Conservation (phyloP, 2,888 invertebrate genomes). For the Hypena proboscidalis region DNA sequence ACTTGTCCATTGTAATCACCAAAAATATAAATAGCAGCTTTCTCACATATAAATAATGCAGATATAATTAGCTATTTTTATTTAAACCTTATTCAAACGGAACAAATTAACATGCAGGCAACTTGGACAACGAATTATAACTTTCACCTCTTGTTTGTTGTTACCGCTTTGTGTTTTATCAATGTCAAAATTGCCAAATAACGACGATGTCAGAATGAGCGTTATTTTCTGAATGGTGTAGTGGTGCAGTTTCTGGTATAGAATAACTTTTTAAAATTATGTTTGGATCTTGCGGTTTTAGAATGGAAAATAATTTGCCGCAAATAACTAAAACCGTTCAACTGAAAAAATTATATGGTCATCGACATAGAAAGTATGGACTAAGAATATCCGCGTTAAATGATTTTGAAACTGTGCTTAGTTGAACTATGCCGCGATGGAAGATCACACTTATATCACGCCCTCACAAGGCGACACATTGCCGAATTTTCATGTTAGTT, state of each 20-base stretch:
- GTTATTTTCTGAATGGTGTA: conserved; percentile 1
- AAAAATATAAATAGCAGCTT: conserved; percentile 3
- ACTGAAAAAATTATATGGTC: too few species aligned
- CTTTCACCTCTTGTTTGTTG: conserved; percentile 46
- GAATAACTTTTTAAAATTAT: too few species aligned
- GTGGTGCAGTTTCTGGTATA: conserved; percentile 9
- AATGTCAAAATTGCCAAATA: conserved; percentile 12
- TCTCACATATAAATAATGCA: conserved; percentile 4
- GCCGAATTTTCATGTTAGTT: too few species aligned
- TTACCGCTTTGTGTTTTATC: conserved; percentile 34
- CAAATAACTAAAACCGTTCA: too few species aligned
- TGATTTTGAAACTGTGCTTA: too few species aligned
- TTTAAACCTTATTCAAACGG: conserved; percentile 9
- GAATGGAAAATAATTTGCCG: too few species aligned
- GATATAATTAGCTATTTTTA: conserved; percentile 9
- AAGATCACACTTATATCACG: too few species aligned
- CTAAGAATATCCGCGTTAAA: too few species aligned
- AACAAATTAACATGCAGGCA: conserved; percentile 22
- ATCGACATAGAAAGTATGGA: too few species aligned
- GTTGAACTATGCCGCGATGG: too few species aligned
- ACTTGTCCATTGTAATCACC: conserved; percentile 44
- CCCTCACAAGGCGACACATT: too few species aligned
- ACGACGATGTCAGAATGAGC: conserved; percentile 7
- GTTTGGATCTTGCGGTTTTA: too few species aligned
- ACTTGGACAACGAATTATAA: conserved; percentile 22